phyloP scores from a whole-genome alignment of 1,140 invertebrate species.

The Drosophila serrata region DNA sequence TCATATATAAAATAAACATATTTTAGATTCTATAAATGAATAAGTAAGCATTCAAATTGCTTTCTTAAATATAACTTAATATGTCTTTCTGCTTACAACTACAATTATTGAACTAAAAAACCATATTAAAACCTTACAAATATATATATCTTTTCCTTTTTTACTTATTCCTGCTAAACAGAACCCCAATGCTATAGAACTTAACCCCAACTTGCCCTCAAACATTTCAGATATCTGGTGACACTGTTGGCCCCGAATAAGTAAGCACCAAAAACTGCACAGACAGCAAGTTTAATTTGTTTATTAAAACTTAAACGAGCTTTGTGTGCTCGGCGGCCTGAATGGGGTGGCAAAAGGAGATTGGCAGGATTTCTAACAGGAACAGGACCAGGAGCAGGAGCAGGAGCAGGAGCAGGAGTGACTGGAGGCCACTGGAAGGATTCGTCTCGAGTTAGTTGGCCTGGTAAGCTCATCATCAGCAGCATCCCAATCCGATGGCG shows the following conservation, averaged over 20 bases:
- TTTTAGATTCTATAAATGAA: too few relatives aligned
- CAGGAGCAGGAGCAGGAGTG: not conserved
- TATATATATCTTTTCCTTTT: not conserved
- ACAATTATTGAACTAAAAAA: too few relatives aligned
- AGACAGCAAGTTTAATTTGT: constrained; percentile 79
- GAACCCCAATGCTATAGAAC: not conserved
- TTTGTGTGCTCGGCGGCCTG: constrained; percentile 53
- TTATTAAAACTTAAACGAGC: constrained; percentile 82
- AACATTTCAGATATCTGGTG: constrained; percentile 18
- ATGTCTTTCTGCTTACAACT: too few relatives aligned
- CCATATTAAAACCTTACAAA: too few relatives aligned
- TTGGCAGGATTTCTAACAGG: constrained; percentile 9
- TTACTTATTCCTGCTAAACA: not conserved
- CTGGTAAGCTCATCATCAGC: constrained; percentile 59
- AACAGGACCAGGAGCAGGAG: not conserved
- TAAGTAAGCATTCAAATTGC: too few relatives aligned
- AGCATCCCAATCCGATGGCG: constrained; percentile 38
- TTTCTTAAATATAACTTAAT: too few relatives aligned
- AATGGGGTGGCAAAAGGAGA: constrained; percentile 32
- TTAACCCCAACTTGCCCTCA: constrained; percentile 28
- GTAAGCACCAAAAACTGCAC: constrained; percentile 50
- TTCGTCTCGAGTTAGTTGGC: constrained; percentile 54
- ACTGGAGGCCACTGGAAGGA: constrained; percentile 1
- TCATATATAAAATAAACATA: too few relatives aligned
- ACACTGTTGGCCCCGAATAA: constrained; percentile 27